Percentiles rank a stretch among this genome's conserved stretches.
Evolutionary conservation across 2,888 invertebrate genomes (phyloP).

Genomic region (Lissocephala sabroskyi): DNA sequence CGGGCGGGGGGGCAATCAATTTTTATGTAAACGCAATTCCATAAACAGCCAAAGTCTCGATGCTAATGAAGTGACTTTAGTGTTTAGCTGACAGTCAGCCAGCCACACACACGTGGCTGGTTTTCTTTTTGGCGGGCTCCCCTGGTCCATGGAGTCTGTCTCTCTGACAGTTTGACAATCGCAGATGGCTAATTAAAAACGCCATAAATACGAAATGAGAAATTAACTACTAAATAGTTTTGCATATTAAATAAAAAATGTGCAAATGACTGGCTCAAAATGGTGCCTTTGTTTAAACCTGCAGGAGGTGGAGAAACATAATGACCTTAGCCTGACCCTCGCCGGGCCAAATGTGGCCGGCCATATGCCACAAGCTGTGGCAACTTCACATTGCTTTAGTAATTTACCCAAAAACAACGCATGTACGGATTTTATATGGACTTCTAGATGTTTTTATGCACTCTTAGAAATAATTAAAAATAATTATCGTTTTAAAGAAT

Average conservation of each 20-base stretch:
- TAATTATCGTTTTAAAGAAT: too few relatives aligned
- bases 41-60: conserved; percentile 41
- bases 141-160: neutral
- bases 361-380: neutral
- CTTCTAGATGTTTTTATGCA: too few relatives aligned
- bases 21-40: conserved; percentile 47
- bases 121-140: neutral
- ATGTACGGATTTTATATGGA: too few relatives aligned
- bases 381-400: conserved; percentile 27
- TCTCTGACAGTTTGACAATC: neutral
- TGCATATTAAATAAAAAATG: too few relatives aligned
- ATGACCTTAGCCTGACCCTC: too few relatives aligned
- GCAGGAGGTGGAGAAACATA: too few relatives aligned
- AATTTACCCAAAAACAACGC: conserved; percentile 51
- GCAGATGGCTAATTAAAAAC: conserved; percentile 41
- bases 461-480: neutral
- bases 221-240: conserved; percentile 7
- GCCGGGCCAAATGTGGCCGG: conserved; percentile 29
- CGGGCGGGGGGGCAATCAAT: conserved; percentile 36
- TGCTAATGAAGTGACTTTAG: conserved; percentile 47
- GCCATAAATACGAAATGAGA: conserved; percentile 34
- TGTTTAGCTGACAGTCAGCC: neutral
- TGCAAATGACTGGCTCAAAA: too few relatives aligned
- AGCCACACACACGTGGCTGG: neutral
- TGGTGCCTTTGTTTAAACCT: too few relatives aligned